These are phyloP conservation scores for Probaryconus sp. DNA, from an alignment of 1,140 invertebrate species.

Conservation along the genomic window DNA sequence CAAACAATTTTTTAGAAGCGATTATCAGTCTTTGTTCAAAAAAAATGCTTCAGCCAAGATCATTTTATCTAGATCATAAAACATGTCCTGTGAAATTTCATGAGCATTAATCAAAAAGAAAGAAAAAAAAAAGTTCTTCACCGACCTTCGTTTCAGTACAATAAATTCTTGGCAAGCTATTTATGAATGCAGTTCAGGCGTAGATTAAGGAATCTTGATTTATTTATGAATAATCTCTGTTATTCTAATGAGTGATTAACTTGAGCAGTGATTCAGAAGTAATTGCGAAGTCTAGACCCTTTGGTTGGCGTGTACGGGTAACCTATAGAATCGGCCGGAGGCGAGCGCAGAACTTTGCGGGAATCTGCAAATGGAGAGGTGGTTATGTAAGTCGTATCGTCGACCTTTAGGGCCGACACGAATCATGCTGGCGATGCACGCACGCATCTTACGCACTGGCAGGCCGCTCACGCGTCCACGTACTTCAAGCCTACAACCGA, in stretches of 20 bases:
- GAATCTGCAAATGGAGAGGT: conserved; percentile 60
- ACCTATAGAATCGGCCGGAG: conserved; percentile 50
- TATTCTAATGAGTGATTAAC: conserved; percentile 39
- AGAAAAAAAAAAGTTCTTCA: too few relatives aligned
- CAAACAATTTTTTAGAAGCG: too few relatives aligned
- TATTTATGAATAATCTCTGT: conserved; percentile 40
- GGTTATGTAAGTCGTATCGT: conserved; percentile 61
- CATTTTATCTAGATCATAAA: too few relatives aligned
- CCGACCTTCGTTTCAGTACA: neutral
- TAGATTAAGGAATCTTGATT: conserved; percentile 15
- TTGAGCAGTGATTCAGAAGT: conserved; percentile 16
- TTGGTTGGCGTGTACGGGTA: conserved; percentile 38
- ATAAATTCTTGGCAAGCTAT: too few relatives aligned
- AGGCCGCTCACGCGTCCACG: conserved; percentile 68
- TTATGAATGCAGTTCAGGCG: neutral
- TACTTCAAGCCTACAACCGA: conserved; percentile 65
- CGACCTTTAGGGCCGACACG: conserved; percentile 69
- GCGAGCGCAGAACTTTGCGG: conserved; percentile 54
- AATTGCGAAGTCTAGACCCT: conserved; percentile 11
- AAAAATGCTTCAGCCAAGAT: too few relatives aligned
- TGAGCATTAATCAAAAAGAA: too few relatives aligned
- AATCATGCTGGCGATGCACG: conserved; percentile 67
- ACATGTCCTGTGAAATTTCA: too few relatives aligned
- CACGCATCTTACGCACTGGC: conserved; percentile 66
- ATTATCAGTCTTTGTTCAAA: too few relatives aligned